These are phyloP conservation scores for Pentalonia nigronervosa DNA, from an alignment of 1,140 invertebrate species.

Conservation along the genomic window DNA sequence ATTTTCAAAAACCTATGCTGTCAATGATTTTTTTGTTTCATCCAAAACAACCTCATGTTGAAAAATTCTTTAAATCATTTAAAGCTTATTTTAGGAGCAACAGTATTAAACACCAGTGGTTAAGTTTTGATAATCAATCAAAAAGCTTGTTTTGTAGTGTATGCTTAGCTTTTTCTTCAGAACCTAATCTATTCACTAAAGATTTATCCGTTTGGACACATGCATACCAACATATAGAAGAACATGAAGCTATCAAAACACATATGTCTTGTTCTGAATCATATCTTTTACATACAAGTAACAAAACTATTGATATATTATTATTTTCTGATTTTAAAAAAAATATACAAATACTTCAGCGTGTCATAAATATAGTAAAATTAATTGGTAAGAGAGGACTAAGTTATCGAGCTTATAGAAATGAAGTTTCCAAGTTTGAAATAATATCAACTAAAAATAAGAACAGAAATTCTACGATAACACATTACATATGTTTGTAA, in stretches of 20 bases:
- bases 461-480: too few relatives aligned
- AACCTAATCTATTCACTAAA: background rate
- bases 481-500: too few relatives aligned
- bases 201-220: background rate
- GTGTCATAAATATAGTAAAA: background rate
- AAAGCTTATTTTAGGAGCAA: conserved; percentile 7
- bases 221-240: background rate
- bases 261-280: background rate
- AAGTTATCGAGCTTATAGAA: background rate
- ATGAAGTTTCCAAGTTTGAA: too few relatives aligned
- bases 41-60: conserved; percentile 8
- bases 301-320: background rate
- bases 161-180: background rate
- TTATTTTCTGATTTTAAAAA: background rate
- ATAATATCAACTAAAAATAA: too few relatives aligned
- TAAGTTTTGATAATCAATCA: conserved; percentile 19
- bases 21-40: background rate
- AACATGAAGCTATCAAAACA: background rate
- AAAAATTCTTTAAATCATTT: background rate
- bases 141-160: conserved; percentile 11
- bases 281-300: background rate
- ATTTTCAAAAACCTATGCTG: conserved; percentile 20
- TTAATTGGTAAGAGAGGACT: background rate
- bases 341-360: background rate
- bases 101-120: background rate